Percentiles rank a stretch among this genome's conserved stretches.
phyloP scores from a whole-genome alignment of 2,888 invertebrate genomes.

The Drosophila kambysellisi region DNA sequence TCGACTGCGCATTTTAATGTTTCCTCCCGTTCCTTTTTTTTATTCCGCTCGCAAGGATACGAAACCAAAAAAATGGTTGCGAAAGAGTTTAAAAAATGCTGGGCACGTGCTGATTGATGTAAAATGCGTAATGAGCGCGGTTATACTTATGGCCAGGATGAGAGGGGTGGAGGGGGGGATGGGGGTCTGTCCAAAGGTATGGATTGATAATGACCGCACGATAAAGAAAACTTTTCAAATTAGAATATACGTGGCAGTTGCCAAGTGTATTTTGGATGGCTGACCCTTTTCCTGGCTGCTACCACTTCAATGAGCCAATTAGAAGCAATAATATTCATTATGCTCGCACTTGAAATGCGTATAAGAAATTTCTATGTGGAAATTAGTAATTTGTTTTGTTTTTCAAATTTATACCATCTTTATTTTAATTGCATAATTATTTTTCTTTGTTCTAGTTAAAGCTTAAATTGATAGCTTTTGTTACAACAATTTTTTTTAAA shows the following conservation, averaged over 20 bases:
- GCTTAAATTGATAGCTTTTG: background rate
- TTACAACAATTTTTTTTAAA: background rate
- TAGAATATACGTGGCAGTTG: constrained; percentile 61
- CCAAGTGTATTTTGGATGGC: constrained; percentile 25
- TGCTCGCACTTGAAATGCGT: background rate
- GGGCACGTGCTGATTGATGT: constrained; percentile 79
- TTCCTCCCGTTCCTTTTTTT: constrained; percentile 25
- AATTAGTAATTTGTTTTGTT: background rate
- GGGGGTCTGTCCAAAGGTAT: constrained; percentile 14
- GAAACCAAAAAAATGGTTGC: constrained; percentile 25
- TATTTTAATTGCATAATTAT: background rate
- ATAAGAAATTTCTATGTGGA: background rate
- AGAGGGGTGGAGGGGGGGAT: background rate
- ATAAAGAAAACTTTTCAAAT: constrained; percentile 66
- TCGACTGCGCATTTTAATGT: constrained; percentile 58
- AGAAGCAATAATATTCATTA: constrained; percentile 26
- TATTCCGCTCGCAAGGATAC: background rate
- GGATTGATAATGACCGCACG: constrained; percentile 59
- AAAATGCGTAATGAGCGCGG: constrained; percentile 78
- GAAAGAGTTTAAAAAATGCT: constrained; percentile 69
- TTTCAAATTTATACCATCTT: background rate
- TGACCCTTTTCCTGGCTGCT: constrained; percentile 6
- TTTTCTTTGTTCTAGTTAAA: background rate
- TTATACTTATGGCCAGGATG: constrained; percentile 50
- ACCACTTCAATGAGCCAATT: constrained; percentile 38